phyloP scores from a whole-genome alignment of 2,888 invertebrate species.

The Abscondita cerata region DNA sequence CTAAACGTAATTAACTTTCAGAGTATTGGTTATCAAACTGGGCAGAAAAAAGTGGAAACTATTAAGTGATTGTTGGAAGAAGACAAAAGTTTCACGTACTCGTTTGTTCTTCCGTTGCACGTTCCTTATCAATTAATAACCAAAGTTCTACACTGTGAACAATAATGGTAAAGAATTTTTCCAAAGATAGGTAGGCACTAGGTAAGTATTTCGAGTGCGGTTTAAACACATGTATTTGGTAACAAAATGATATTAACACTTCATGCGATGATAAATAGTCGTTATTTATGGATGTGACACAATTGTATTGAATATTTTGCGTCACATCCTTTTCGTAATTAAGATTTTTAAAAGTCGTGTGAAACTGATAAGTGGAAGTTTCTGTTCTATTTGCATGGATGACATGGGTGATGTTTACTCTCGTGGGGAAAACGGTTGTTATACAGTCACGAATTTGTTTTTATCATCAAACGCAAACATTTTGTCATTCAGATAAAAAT shows the following conservation, averaged over 20 bases:
- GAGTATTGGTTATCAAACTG: no score
- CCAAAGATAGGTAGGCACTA: no score
- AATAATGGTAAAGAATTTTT: no score
- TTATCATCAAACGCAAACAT: no score
- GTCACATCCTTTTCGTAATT: constrained; percentile 3
- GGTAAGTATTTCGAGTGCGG: no score
- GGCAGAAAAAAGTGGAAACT: no score
- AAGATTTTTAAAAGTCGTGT: not conserved
- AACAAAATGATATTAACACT: not conserved
- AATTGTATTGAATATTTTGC: not conserved
- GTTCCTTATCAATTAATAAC: constrained; percentile 1
- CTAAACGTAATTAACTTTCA: no score
- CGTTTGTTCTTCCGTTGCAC: not conserved
- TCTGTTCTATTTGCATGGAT: not conserved
- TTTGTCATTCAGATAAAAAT: no score
- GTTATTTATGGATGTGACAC: not conserved
- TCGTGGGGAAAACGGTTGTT: no score
- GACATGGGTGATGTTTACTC: not conserved
- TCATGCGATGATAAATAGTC: not conserved
- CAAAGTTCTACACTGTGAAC: not conserved
- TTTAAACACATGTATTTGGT: no score
- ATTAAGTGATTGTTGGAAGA: no score
- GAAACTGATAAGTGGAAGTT: not conserved
- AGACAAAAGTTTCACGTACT: not conserved
- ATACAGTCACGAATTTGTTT: no score